Evolutionary conservation across 1,140 invertebrate species (phyloP).

Genomic region (Paraescarpia echinospica): DNA sequence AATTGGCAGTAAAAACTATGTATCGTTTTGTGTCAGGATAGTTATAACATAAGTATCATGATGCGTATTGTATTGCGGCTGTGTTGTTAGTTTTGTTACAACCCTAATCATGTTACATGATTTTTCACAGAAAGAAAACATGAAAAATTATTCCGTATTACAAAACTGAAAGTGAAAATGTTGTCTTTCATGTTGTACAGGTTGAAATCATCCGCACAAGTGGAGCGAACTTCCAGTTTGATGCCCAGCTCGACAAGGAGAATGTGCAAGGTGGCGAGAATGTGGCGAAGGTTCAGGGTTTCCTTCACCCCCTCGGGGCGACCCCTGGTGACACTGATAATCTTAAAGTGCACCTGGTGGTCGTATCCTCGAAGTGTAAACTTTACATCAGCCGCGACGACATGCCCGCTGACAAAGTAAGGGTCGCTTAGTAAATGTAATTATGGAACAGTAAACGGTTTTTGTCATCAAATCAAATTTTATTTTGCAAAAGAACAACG

Average conservation of each 20-base stretch:
- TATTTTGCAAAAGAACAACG: too few species aligned
- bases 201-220: constrained; percentile 80
- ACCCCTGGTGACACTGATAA: constrained; percentile 60
- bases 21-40: too few species aligned
- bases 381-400: constrained; percentile 50
- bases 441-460: too few species aligned
- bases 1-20: too few species aligned
- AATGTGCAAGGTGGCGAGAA: constrained; percentile 67
- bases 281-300: constrained; percentile 69
- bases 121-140: too few species aligned
- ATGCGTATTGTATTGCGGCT: too few species aligned
- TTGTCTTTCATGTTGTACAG: constrained; percentile 34
- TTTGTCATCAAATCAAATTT: too few species aligned
- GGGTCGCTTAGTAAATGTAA: neutral
- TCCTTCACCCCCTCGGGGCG: constrained; percentile 73
- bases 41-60: too few species aligned
- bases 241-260: constrained; percentile 65
- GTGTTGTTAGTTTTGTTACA: too few species aligned
- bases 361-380: constrained; percentile 35
- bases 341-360: constrained; percentile 35
- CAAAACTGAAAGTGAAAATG: neutral
- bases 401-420: constrained; percentile 31
- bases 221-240: constrained; percentile 74
- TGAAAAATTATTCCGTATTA: neutral
- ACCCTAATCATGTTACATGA: too few species aligned